A percentile compares a stretch with the other conserved stretches of the same genome.
phyloP scores from a whole-genome alignment of 2,797 vertebrate species.

The Periparus ater region DNA sequence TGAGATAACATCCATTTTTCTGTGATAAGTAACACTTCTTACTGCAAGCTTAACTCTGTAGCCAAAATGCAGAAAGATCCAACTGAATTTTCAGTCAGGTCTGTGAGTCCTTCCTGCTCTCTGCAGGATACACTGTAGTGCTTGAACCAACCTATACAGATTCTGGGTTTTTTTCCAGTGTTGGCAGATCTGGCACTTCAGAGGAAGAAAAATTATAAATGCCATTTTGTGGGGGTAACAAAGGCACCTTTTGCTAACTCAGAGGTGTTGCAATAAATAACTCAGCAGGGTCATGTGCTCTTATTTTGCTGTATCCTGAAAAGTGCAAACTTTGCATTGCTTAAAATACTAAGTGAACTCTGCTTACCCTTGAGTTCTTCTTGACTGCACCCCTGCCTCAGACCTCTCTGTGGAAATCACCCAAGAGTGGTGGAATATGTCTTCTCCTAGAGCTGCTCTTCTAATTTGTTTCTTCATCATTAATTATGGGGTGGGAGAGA shows the following conservation, averaged over 20 bases:
- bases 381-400: background rate
- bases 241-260: slow-evolving; percentile 23
- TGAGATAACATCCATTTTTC: background rate
- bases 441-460: background rate
- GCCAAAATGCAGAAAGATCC: background rate
- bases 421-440: background rate
- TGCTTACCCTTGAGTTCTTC: background rate
- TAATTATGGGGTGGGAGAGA: background rate
- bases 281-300: background rate
- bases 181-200: background rate
- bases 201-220: background rate
- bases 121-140: background rate
- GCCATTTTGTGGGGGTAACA: background rate
- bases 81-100: background rate
- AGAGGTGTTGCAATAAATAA: slow-evolving; percentile 25
- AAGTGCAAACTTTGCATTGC: slow-evolving; percentile 4
- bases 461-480: background rate
- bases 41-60: background rate
- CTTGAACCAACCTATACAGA: background rate
- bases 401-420: background rate
- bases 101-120: background rate
- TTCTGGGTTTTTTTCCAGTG: background rate
- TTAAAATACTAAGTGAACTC: background rate
- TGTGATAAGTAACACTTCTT: background rate
- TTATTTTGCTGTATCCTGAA: background rate